phyloP scores from a whole-genome alignment of 1,140 invertebrate species.

The Eriosoma lanigerum region DNA sequence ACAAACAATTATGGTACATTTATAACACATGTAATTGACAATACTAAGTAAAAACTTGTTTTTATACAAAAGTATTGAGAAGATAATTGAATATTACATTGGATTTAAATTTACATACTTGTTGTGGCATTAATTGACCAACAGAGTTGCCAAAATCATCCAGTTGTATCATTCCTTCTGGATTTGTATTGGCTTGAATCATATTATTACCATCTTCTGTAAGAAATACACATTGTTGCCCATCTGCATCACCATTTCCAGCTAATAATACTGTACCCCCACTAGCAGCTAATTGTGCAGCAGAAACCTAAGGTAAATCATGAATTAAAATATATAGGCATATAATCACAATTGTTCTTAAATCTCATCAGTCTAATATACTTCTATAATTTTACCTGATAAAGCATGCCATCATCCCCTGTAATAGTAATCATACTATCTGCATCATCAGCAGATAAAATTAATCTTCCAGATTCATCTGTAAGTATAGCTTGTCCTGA shows the following conservation, averaged over 20 bases:
- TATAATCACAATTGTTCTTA: background rate
- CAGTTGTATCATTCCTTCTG: constrained; percentile 61
- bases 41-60: too few relatives aligned
- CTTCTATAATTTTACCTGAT: constrained; percentile 67
- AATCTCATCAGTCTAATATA: background rate
- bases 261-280: constrained; percentile 59
- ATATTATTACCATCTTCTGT: constrained; percentile 61
- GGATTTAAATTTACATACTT: constrained; percentile 56
- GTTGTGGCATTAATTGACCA: constrained; percentile 60
- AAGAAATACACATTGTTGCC: constrained; percentile 71
- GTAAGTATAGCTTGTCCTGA: constrained; percentile 17
- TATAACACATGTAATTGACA: too few relatives aligned
- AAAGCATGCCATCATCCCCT: constrained; percentile 62
- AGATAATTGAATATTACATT: background rate
- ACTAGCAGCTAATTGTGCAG: constrained; percentile 67
- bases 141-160: constrained; percentile 66
- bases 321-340: background rate
- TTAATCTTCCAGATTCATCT: constrained; percentile 46
- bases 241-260: constrained; percentile 64
- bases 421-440: constrained; percentile 60
- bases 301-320: constrained; percentile 53
- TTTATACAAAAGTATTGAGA: background rate
- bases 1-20: background rate
- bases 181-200: constrained; percentile 48
- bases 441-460: constrained; percentile 40